phyloP scores from a whole-genome alignment of 64 coral and sea anemone genomes.

The Pocillopora damicornis region DNA sequence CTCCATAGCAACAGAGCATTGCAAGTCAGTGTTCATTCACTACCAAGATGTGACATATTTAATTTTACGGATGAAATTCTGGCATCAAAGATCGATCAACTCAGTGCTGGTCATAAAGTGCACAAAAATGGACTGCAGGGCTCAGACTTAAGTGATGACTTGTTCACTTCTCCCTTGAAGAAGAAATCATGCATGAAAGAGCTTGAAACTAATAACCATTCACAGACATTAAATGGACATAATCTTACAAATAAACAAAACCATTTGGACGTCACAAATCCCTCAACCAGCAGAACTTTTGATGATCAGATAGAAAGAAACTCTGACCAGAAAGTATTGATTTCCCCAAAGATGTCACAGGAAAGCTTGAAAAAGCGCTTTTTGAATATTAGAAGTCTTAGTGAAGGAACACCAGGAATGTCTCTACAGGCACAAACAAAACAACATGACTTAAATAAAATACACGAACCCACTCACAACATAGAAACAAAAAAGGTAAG shows the following conservation, averaged over 20 bases:
- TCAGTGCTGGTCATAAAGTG: background rate
- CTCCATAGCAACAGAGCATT: conserved; percentile 25
- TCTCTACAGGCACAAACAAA: background rate
- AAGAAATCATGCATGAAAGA: conserved; percentile 25
- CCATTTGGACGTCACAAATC: conserved; percentile 17
- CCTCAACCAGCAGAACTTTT: conserved; percentile 31
- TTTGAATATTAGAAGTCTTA: conserved; percentile 2
- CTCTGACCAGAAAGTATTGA: conserved; percentile 8
- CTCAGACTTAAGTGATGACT: background rate
- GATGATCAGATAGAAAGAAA: background rate
- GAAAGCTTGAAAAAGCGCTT: background rate
- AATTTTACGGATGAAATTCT: conserved; percentile 31
- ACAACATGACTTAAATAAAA: background rate
- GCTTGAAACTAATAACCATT: background rate
- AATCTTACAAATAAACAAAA: conserved; percentile 15
- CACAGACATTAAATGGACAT: background rate
- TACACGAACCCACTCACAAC: background rate
- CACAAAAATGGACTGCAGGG: background rate
- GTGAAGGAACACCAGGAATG: background rate
- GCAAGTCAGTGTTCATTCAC: conserved; percentile 42
- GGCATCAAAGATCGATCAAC: conserved; percentile 17
- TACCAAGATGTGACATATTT: conserved; percentile 50
- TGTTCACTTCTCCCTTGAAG: conserved; percentile 24
- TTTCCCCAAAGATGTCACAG: background rate
- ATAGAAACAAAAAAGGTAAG: background rate